Evolutionary conservation across 2,888 invertebrate species (phyloP).

Genomic region (Phortica okadai): DNA sequence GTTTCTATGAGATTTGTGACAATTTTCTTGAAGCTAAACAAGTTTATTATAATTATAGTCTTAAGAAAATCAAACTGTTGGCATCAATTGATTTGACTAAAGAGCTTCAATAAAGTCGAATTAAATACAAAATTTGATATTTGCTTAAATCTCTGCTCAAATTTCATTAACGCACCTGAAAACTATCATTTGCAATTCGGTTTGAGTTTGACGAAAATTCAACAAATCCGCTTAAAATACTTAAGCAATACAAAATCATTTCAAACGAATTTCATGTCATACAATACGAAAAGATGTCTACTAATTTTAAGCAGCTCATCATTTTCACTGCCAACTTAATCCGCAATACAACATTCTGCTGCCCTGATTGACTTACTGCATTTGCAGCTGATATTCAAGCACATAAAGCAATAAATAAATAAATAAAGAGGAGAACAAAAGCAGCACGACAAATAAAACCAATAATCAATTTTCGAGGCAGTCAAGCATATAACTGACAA

Average conservation of each 20-base stretch:
- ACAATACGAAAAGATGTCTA: not conserved
- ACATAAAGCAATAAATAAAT: not conserved
- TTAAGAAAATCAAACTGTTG: no score
- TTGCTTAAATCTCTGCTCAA: no score
- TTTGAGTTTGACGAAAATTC: no score
- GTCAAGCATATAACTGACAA: not conserved
- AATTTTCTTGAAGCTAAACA: no score
- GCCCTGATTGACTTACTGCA: not conserved
- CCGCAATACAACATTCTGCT: not conserved
- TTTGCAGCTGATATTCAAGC: not conserved
- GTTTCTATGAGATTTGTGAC: no score
- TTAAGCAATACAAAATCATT: not conserved
- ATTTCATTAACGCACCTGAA: no score
- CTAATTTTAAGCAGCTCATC: not conserved
- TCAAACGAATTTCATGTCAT: not conserved
- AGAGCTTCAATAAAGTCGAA: no score
- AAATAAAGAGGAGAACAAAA: not conserved
- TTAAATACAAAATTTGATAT: no score
- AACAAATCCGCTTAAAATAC: not conserved
- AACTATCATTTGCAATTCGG: no score
- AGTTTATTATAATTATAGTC: no score
- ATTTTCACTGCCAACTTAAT: slow-evolving; percentile 1
- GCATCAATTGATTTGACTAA: no score
- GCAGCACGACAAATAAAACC: slow-evolving; percentile 12
- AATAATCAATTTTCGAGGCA: slow-evolving; percentile 15